A percentile compares a stretch with the other conserved stretches of the same genome.
Evolutionary conservation across 2,888 invertebrate genomes (phyloP).

Genomic region (Pycnomerus fuliginosus): DNA sequence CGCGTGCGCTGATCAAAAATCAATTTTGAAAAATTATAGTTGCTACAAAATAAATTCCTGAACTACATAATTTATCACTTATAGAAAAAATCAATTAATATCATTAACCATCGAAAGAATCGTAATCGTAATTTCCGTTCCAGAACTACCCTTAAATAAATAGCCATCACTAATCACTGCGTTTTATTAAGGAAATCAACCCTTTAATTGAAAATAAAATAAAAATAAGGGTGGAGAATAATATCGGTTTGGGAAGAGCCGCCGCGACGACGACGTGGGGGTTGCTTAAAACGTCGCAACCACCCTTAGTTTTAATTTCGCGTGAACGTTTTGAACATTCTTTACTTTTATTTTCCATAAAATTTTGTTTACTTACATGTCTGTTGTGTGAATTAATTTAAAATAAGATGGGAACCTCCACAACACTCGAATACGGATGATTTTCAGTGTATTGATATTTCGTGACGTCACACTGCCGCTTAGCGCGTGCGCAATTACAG

Average conservation of each 20-base stretch:
- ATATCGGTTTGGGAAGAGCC: too few species aligned
- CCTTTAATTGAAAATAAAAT: too few species aligned
- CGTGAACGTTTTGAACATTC: not conserved
- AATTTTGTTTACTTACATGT: constrained; percentile 47
- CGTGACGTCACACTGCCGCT: constrained; percentile 51
- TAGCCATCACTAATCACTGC: too few species aligned
- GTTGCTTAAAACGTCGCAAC: not conserved
- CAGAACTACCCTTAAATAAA: not conserved
- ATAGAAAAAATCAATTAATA: not conserved
- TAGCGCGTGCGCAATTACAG: constrained; percentile 39
- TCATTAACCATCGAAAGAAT: not conserved
- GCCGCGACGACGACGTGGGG: too few species aligned
- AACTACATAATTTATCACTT: not conserved
- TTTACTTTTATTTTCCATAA: not conserved
- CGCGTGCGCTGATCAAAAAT: constrained; percentile 37
- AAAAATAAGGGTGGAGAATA: too few species aligned
- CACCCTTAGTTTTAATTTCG: too few species aligned
- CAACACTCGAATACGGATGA: constrained; percentile 32
- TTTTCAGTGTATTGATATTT: constrained; percentile 45
- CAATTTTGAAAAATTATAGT: too few species aligned
- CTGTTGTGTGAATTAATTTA: constrained; percentile 35
- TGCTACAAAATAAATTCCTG: too few species aligned
- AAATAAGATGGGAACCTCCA: constrained; percentile 36
- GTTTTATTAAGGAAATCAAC: too few species aligned
- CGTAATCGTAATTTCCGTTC: not conserved